These are phyloP conservation scores for Morbakka virulenta DNA, from an alignment of 30 jellyfish, hydroid and myxozoan species.

Conservation along the genomic window DNA sequence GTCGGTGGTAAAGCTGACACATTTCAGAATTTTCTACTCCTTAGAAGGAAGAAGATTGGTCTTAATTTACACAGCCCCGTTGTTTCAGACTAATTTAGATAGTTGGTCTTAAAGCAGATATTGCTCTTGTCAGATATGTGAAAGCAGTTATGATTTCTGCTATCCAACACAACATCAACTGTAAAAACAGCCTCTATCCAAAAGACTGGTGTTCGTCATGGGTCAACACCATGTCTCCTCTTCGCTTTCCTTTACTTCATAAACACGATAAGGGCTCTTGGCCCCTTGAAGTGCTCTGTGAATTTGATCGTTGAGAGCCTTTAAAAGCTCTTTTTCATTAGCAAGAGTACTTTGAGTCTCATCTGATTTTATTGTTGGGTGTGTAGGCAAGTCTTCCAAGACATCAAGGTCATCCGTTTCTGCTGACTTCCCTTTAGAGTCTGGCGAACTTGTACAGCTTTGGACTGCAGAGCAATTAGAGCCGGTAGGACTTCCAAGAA, in stretches of 20 bases:
- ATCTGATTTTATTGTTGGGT: not conserved
- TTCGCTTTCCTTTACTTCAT: constrained; percentile 58
- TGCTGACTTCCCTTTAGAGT: not conserved
- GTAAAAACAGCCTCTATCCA: too few species aligned
- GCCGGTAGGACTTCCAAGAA: not conserved
- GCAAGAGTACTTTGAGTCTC: not conserved
- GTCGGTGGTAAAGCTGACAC: too few species aligned
- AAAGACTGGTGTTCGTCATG: not conserved
- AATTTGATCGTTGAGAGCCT: constrained; percentile 50
- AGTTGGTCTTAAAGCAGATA: too few species aligned
- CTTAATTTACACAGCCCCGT: too few species aligned
- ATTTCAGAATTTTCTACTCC: too few species aligned
- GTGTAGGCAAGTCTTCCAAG: not conserved
- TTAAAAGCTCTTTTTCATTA: constrained; percentile 37
- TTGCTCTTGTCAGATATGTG: too few species aligned
- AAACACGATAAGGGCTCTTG: constrained; percentile 49
- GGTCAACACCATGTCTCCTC: constrained; percentile 96
- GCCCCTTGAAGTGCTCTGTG: constrained; percentile 54
- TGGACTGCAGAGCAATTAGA: not conserved
- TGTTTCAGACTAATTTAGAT: too few species aligned
- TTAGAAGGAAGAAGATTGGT: too few species aligned
- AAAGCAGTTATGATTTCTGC: too few species aligned
- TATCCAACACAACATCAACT: too few species aligned
- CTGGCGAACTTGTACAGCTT: not conserved
- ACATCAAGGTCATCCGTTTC: not conserved